Conservation (phyloP, 2,888 invertebrate genomes). For the Nematopogon swammerdamellus region DNA sequence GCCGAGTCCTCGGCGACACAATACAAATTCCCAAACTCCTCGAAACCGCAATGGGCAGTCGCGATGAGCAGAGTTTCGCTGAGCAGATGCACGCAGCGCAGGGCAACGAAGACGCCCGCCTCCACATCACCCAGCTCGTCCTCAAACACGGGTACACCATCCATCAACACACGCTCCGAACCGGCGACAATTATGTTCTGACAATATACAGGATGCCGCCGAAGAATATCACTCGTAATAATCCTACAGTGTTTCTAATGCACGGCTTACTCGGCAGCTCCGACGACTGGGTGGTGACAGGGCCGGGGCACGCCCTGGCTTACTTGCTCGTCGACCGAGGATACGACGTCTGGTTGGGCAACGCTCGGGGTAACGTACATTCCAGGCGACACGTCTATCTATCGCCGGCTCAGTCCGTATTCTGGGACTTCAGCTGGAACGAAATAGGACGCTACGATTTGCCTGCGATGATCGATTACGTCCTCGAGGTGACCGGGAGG, state of each 20-base stretch:
- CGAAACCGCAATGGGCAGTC: no score
- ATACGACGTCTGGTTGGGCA: constrained; percentile 74
- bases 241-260: constrained; percentile 62
- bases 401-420: constrained; percentile 26
- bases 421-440: constrained; percentile 69
- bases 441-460: constrained; percentile 71
- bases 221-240: constrained; percentile 13
- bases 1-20: no score
- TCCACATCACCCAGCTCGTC: constrained; percentile 15
- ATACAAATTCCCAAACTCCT: no score
- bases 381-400: constrained; percentile 40
- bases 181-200: constrained; percentile 72
- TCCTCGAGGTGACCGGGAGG: constrained; percentile 46
- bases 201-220: constrained; percentile 67
- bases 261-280: constrained; percentile 76
- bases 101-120: constrained; percentile 12
- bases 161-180: constrained; percentile 47
- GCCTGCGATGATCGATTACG: constrained; percentile 69
- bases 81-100: no score
- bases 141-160: constrained; percentile 15
- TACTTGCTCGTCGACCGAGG: constrained; percentile 57
- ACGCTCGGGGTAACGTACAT: constrained; percentile 69
- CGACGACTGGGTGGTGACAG: constrained; percentile 68
- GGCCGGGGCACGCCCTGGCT: constrained; percentile 58
- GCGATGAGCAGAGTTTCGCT: no score